phyloP scores from a whole-genome alignment of 2,113 vertebrate genomes.

The Carlito syrichta region DNA sequence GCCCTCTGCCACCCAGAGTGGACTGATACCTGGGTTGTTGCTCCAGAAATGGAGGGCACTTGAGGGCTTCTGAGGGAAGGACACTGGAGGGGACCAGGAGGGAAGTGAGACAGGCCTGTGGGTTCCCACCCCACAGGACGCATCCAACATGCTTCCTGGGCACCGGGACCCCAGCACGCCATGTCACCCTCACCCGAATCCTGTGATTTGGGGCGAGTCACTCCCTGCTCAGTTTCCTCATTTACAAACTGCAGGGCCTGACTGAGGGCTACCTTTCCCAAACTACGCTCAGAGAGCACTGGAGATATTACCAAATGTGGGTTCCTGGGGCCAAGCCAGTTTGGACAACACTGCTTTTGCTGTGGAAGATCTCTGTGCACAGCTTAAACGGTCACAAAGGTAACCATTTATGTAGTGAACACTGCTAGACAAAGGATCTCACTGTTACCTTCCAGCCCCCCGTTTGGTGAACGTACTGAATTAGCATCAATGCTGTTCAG shows the following conservation, averaged over 20 bases:
- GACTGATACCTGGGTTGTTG: background rate
- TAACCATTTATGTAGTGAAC: background rate
- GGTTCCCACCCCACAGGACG: too few species aligned
- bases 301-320: fast-evolving
- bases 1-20: background rate
- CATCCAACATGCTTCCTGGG: background rate
- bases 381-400: background rate
- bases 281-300: background rate
- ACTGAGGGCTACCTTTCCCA: background rate
- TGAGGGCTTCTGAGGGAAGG: background rate
- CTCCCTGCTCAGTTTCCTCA: background rate
- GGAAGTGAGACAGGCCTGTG: too few species aligned
- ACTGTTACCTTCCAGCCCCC: background rate
- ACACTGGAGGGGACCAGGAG: background rate
- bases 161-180: fast-evolving
- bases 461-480: background rate
- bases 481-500: background rate
- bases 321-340: too few species aligned
- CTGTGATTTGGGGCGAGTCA: background rate
- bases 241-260: background rate
- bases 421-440: background rate
- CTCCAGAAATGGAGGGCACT: background rate
- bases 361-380: background rate
- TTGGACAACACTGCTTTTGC: background rate
- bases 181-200: background rate